These are phyloP conservation scores for Tachystola acroxantha DNA, from an alignment of 2,888 invertebrate genomes.

Conservation along the genomic window DNA sequence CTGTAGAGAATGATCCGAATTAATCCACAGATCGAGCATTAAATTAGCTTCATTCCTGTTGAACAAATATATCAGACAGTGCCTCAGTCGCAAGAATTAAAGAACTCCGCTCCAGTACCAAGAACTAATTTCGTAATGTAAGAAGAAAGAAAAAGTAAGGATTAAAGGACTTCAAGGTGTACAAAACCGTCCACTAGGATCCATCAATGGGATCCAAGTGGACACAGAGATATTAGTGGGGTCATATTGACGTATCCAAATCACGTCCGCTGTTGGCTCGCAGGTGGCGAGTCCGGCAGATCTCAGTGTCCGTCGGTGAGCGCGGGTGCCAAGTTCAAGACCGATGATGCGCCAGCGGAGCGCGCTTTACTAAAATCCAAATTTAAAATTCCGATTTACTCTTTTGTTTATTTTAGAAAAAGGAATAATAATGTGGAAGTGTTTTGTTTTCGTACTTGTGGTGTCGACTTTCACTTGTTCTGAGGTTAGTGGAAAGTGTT, in stretches of 20 bases:
- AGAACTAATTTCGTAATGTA: too few relatives aligned
- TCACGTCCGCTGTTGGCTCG: slow-evolving; percentile 42
- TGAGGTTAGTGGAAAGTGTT: slow-evolving; percentile 52
- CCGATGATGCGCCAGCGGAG: slow-evolving; percentile 47
- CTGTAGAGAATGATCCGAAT: too few relatives aligned
- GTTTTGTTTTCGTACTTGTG: slow-evolving; percentile 53
- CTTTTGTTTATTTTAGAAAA: slow-evolving; percentile 30
- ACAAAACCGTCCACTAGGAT: too few relatives aligned
- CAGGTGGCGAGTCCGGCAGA: slow-evolving; percentile 25
- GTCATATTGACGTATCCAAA: slow-evolving; percentile 47
- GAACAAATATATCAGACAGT: too few relatives aligned
- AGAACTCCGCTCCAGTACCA: too few relatives aligned
- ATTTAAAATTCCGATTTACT: slow-evolving; percentile 32
- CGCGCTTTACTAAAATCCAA: slow-evolving; percentile 50
- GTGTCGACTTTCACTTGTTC: slow-evolving; percentile 52
- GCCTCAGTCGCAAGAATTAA: too few relatives aligned
- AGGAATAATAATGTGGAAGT: slow-evolving; percentile 61
- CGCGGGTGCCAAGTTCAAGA: slow-evolving; percentile 54
- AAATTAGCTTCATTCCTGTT: too few relatives aligned
- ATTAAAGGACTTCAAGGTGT: too few relatives aligned
- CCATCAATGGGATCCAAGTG: too few relatives aligned
- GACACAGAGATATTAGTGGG: slow-evolving; percentile 59
- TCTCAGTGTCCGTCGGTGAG: slow-evolving; percentile 60
- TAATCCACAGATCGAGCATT: too few relatives aligned
- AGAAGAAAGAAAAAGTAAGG: too few relatives aligned